phyloP scores from a whole-genome alignment of 2,797 vertebrate genomes.

The Molothrus aeneus region DNA sequence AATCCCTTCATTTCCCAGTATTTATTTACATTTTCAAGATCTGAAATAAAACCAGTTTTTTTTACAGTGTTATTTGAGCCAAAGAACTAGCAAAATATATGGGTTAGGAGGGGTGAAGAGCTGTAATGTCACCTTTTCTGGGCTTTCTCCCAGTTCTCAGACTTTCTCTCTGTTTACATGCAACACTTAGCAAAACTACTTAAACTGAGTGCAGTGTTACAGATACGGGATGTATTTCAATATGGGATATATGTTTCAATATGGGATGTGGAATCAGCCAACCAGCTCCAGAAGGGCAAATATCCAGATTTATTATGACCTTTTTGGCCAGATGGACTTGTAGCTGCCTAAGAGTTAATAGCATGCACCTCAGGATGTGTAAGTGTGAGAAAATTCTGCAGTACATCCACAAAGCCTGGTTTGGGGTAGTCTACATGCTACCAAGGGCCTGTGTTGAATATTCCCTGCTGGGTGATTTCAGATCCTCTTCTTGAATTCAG shows the following conservation, averaged over 20 bases:
- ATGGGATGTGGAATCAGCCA: neutral
- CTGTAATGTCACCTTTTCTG: neutral
- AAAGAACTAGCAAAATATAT: neutral
- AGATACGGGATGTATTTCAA: neutral
- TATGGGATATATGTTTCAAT: neutral
- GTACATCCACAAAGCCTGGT: neutral
- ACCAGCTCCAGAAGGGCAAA: neutral
- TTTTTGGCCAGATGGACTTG: neutral
- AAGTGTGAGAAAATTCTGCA: neutral
- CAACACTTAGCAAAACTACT: neutral
- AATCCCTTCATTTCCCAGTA: neutral
- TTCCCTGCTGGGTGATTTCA: neutral
- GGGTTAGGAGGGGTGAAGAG: rapidly evolving
- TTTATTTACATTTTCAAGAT: neutral
- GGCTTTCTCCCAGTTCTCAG: neutral
- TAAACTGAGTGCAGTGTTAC: neutral
- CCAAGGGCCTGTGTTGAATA: neutral
- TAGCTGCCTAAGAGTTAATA: neutral
- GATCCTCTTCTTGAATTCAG: neutral
- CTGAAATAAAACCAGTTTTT: neutral
- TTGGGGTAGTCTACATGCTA: neutral
- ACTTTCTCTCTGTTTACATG: neutral
- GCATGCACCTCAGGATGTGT: neutral
- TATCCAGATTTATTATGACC: neutral
- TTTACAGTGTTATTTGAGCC: neutral